These are phyloP conservation scores for Chrysolina oricalcia DNA, from an alignment of 2,888 invertebrate species.

Conservation along the genomic window DNA sequence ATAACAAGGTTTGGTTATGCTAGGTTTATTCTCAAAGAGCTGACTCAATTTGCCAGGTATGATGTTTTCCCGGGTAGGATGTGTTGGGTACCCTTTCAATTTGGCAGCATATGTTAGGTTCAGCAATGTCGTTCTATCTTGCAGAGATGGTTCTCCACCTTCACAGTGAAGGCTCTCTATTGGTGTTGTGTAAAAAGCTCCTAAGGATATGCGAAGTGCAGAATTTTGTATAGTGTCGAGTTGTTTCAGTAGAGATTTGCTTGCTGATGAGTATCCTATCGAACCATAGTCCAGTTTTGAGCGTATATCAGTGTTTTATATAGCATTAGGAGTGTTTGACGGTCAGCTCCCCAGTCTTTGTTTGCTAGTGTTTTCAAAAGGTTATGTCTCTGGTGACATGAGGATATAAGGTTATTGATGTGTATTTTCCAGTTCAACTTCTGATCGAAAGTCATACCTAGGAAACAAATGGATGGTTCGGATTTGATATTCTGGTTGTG, in stretches of 20 bases:
- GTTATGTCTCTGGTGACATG: constrained; percentile 10
- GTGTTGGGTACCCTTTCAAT: constrained; percentile 2
- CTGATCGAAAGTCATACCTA: background rate
- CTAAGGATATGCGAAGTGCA: constrained; percentile 7
- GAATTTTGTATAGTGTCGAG: constrained; percentile 7
- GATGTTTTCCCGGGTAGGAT: background rate
- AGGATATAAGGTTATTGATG: background rate
- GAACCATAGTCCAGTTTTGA: constrained; percentile 18
- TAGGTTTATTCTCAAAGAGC: background rate
- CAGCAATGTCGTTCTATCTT: background rate
- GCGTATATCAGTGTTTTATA: constrained; percentile 7
- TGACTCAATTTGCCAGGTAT: background rate
- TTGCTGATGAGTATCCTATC: background rate
- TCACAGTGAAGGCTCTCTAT: background rate
- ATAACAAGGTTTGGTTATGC: constrained; percentile 1
- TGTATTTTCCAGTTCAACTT: constrained; percentile 7
- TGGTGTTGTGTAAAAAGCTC: constrained; percentile 8
- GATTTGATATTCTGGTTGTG: background rate
- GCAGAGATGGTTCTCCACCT: background rate
- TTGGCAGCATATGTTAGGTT: background rate
- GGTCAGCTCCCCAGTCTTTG: constrained; percentile 10
- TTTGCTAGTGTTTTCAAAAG: constrained; percentile 3
- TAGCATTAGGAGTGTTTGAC: background rate
- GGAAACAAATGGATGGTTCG: background rate
- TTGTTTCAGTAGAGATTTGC: background rate